Percentiles rank a stretch among this genome's conserved stretches.
Evolutionary conservation across 2,888 invertebrate genomes (phyloP).

Genomic region (Hanleya hanleyi): DNA sequence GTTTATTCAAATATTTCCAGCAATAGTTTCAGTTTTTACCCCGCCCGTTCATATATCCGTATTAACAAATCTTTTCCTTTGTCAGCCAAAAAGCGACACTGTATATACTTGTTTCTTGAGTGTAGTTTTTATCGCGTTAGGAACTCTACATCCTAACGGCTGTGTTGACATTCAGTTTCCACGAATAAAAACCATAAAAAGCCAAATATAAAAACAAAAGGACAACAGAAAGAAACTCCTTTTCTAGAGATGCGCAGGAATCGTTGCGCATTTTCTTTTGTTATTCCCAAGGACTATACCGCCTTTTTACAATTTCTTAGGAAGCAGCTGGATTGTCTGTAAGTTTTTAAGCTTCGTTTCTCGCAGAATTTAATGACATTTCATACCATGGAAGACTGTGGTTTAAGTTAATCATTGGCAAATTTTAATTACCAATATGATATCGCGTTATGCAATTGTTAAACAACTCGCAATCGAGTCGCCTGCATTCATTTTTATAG

Average conservation of each 20-base stretch:
- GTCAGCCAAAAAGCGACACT: background rate
- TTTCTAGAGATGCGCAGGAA: background rate
- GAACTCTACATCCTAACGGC: background rate
- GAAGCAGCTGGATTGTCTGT: background rate
- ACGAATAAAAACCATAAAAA: background rate
- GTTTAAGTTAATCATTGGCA: too few species aligned
- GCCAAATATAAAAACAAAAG: background rate
- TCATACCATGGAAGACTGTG: too few species aligned
- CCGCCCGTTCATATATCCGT: background rate
- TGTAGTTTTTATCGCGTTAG: too few species aligned
- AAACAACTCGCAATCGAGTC: too few species aligned
- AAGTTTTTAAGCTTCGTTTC: background rate
- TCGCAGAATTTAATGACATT: too few species aligned
- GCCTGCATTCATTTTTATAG: too few species aligned
- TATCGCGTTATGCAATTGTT: too few species aligned
- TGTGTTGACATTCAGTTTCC: conserved; percentile 3
- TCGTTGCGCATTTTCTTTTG: background rate
- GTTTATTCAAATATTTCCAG: too few species aligned
- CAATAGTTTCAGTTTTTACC: too few species aligned
- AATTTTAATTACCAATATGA: too few species aligned
- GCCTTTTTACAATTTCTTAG: background rate
- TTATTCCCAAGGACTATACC: background rate
- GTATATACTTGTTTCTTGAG: too few species aligned
- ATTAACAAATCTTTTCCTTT: background rate
- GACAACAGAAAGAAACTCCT: background rate